Evolutionary conservation across 2,888 invertebrate species (phyloP), one percentile per base, ranked within the genome.

Genomic region (Ischnus inquisitorius): DNA sequence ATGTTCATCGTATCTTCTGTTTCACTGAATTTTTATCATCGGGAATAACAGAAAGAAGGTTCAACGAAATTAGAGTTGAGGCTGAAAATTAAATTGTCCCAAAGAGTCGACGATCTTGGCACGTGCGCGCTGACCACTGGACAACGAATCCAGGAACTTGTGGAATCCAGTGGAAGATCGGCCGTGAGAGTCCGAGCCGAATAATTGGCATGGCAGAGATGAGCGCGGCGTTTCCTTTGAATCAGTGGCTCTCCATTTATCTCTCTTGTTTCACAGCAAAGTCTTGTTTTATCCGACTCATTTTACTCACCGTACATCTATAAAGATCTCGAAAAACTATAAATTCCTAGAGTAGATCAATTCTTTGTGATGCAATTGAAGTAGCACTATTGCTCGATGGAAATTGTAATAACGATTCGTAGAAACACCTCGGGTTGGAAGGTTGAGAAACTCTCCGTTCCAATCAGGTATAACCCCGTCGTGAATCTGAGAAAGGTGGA

Each of bases 221-320:
- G 62, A 41, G 76, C 72, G 88, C 80, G 89, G 89, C 90, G 89
- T 90, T 87, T 85, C 86, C 90, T 91, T 91, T 91, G 90, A 67
- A 78, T 64, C 89, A 90, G 89, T 90, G 90, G 87, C 85, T 87
- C 91, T 90, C 88, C 87, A 68, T 22, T 67, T 25, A 48, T 57
- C 22, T 34, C 34, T 34, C 6, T 8, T 34, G 54, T 81, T 64
- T 64, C 71, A 43, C 25, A 25, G 10, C 12, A 22, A 54, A 69
- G 28, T 16, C 12, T 64, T 51, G 48, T 5, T 79, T 71, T 48
- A 19, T 60, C 62, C 34, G 48, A 25, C 19, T 46, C 16, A 19
- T 64, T 1, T 54, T 51, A 64, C 65, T 46, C 64, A n/a, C 54
- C n/a, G 8, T 19, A 41, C 28, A n/a, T 39, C 48, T 25, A 41